Evolutionary conservation across 2,797 vertebrate species (phyloP), one percentile per base, ranked within the genome.

Genomic region (Aulostomus chinensis): DNA sequence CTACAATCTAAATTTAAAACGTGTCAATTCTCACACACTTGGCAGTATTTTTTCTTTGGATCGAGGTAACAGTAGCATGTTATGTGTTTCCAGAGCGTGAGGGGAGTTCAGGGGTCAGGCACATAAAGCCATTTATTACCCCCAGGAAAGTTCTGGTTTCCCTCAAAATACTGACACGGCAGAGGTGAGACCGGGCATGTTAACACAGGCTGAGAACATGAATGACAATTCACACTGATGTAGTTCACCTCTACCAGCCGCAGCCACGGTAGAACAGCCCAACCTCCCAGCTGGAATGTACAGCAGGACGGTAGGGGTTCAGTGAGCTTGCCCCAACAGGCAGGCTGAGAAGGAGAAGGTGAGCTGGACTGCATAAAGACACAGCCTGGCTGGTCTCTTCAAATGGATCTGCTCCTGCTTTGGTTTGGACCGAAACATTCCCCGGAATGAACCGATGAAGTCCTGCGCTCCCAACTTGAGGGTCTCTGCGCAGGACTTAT

Each of bases 261-360:
- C 2, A 1, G 66, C 5, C 36, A 46, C 52, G 16, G 28, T 37
- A 24, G 43, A 62, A 56, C 49, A 53, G 59, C 33, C 15, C 35
- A 35, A 39, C 45, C 50, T 70, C 58, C 16, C 50, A 42, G 43
- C 53, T 75, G 75, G 81, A 86, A 87, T 84, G 76, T 20, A 18
- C 1, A 3, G 40, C 58, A 42, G 60, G 14, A 49, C 58, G 48
- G 56, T n/a, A 14, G 30, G 21, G 8, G 7, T 42, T 41, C 17
- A 51, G 46, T 38, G 37, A 78, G 74, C 86, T 21, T 75, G 86
- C 22, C 73, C 30, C 0, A 38, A 74, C 83, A 73, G 26, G 76
- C 45, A 34, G 21, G 55, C 29, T 38, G 4, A 38, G 41, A 25
- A 49, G 53, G 33, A 41, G 30, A 21, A 16, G 25, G 18, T 17